A percentile compares a stretch with the other conserved stretches of the same genome.
Conservation (phyloP, 2,888 invertebrate genomes). For the Lasioglossum oenotherae region DNA sequence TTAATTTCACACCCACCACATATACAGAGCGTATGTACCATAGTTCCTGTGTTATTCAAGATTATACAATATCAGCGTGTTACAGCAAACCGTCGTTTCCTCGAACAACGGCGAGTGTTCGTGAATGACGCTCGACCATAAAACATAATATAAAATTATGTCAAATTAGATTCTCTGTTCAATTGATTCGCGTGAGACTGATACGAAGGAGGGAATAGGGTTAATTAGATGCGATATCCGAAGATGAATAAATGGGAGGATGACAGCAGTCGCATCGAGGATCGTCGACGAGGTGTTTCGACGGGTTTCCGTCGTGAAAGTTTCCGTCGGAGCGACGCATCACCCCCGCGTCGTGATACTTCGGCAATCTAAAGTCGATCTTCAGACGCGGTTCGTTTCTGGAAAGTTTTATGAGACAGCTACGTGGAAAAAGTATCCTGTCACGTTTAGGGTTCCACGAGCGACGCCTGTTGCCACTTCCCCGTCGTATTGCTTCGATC, state of each 20-base stretch:
- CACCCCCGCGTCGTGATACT: neutral
- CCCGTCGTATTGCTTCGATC: constrained; percentile 64
- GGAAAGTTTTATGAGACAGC: constrained; percentile 43
- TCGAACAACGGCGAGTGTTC: neutral
- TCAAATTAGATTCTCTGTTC: neutral
- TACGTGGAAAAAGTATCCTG: constrained; percentile 27
- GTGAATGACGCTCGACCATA: neutral
- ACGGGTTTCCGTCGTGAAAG: constrained; percentile 20
- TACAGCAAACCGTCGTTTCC: neutral
- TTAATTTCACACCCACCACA: neutral
- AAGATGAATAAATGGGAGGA: neutral
- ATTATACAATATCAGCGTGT: neutral
- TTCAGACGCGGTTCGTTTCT: constrained; percentile 18
- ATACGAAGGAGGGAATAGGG: neutral
- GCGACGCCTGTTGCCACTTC: constrained; percentile 26
- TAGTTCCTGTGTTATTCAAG: constrained; percentile 11
- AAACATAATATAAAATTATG: neutral
- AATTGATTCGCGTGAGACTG: neutral
- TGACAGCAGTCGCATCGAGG: neutral
- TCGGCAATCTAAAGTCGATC: constrained; percentile 38
- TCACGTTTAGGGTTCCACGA: constrained; percentile 38
- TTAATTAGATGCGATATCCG: neutral
- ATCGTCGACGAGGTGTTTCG: neutral
- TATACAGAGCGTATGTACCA: neutral
- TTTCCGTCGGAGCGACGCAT: constrained; percentile 10